Evolutionary conservation across 30 jellyfish, hydroid and myxozoan genomes (phyloP).

Genomic region (Aurelia coerulea): DNA sequence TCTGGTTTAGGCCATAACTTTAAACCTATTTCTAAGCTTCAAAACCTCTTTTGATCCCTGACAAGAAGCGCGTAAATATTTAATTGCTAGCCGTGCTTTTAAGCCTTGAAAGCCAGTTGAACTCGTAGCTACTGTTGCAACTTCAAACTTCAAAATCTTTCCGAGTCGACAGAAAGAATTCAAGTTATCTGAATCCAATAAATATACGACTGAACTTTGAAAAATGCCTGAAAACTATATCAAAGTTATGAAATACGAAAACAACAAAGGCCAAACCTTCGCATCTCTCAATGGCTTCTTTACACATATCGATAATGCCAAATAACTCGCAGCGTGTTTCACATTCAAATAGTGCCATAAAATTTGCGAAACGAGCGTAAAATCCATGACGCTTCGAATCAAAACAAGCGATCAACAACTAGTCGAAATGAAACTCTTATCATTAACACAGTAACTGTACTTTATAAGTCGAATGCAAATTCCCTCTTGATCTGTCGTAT

Average conservation of each 20-base stretch:
- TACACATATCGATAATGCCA: neutral
- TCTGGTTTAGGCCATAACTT: no score
- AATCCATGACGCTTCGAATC: neutral
- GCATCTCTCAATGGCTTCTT: neutral
- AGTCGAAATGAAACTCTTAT: neutral
- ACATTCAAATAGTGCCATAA: neutral
- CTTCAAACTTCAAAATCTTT: no score
- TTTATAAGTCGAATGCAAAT: conserved; percentile 21
- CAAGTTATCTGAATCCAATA: no score
- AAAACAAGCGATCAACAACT: conserved; percentile 2
- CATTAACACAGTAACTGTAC: conserved; percentile 2
- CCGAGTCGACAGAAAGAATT: no score
- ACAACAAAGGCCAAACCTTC: neutral
- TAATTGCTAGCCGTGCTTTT: no score
- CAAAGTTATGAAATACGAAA: neutral
- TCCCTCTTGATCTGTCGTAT: conserved; percentile 53
- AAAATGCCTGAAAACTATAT: no score
- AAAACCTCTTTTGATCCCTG: no score
- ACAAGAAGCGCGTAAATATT: no score
- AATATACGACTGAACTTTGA: no score
- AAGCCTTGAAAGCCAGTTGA: no score
- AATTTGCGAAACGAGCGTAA: neutral
- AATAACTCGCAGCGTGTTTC: neutral
- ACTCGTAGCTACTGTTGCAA: no score
- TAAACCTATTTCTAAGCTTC: no score